Conservation (phyloP, 2,113 vertebrate genomes). For the Chaetorhynchus papuensis region DNA sequence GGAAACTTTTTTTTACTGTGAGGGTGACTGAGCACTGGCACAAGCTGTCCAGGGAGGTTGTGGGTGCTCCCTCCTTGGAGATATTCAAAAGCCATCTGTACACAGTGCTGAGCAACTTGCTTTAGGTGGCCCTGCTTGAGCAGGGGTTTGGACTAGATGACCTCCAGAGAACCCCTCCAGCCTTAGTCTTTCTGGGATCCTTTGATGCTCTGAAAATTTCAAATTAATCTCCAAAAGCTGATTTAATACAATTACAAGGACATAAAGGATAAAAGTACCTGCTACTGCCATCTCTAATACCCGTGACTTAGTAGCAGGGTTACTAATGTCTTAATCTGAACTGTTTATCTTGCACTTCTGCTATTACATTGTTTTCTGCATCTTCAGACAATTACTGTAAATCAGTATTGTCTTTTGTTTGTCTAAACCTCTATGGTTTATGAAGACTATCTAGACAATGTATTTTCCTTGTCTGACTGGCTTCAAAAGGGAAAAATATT, state of each 20-base stretch:
- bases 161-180: neutral
- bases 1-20: neutral
- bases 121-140: neutral
- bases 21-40: fast-evolving
- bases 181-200: neutral
- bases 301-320: neutral
- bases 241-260: neutral
- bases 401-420: neutral
- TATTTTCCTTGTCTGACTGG: neutral
- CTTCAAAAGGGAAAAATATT: neutral
- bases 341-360: neutral
- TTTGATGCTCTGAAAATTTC: neutral
- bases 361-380: neutral
- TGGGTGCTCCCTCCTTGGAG: neutral
- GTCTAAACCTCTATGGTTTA: neutral
- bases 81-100: neutral
- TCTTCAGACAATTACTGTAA: neutral
- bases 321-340: neutral
- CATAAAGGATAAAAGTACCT: neutral
- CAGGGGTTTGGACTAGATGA: neutral
- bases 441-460: neutral
- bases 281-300: neutral
- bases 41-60: neutral
- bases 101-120: neutral
- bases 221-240: neutral